Conservation (phyloP, 2,113 vertebrate genomes). For the Cyprinodon variegatus region DNA sequence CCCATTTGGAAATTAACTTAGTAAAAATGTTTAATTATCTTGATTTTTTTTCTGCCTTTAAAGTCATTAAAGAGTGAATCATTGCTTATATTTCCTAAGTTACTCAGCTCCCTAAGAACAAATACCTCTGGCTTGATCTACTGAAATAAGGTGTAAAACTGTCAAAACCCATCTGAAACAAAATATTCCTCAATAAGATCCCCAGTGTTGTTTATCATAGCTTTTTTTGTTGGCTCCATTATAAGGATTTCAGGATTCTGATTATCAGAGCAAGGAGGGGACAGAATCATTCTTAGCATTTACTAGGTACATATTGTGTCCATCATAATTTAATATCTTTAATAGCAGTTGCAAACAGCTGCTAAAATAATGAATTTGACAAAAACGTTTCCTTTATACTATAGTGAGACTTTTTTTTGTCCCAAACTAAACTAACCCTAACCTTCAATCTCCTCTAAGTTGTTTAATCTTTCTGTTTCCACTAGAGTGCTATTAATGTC, state of each 20-base stretch:
- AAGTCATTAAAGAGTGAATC: not conserved
- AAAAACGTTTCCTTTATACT: not conserved
- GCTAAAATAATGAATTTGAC: not conserved
- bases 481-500: no score
- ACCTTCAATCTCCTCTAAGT: not conserved
- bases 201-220: constrained; percentile 28
- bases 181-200: constrained; percentile 43
- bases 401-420: not conserved
- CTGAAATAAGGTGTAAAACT: constrained; percentile 33
- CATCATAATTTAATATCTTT: not conserved
- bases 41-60: not conserved
- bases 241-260: not conserved
- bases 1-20: not conserved
- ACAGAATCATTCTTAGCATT: not conserved
- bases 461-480: not conserved
- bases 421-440: not conserved
- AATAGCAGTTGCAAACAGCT: not conserved
- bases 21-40: not conserved
- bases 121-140: constrained; percentile 1
- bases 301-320: not conserved
- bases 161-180: constrained; percentile 1
- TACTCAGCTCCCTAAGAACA: not conserved
- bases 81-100: not conserved
- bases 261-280: constrained; percentile 1
- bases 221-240: constrained; percentile 20